Evolutionary conservation across 2,888 invertebrate genomes (phyloP), one percentile per base, ranked within the genome.

Genomic region (Cremastobaeus sp.): DNA sequence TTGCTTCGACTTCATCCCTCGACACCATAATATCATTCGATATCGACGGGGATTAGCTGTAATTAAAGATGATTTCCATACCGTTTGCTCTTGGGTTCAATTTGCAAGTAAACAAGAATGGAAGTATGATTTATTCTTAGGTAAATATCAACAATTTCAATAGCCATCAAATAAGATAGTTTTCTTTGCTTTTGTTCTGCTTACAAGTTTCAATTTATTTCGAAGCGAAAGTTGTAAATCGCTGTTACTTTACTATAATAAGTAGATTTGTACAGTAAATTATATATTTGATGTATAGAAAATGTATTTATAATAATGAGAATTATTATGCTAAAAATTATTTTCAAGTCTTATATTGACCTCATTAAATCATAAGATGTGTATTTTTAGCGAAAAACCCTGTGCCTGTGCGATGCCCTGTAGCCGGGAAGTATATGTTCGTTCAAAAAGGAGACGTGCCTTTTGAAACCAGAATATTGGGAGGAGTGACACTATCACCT

Each of bases 391-490:
- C 95, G n/a, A 94, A 92, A 85, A 93, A 95, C 87, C 98, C 98
- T 0, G 93, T 95, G 0, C 94, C 98, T 0, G 94, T 99, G 3
- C 92, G 96, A 37, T 99, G 98, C 87, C 98, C 98, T 0, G 94
- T 99, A 0, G 98, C 97, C 35, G 99, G 99, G 1, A 97, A 98
- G 88, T 99, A 96, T 85, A 95, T 94, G 86, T 99, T 99, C 84
- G 92, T 93, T 0, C 98, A 99, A 88, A 91, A 89, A 80, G 97
- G 97, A n/a, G 96, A 97, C 78, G 93, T 95, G 25, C 92, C 90
- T 25, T 98, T 98, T 83, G 94, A 94, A 89, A 98, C 98, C 0
- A 92, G 98, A 87, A 98, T 99, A 82, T 90, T 98, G 47, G 98
- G 98, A 68, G 97, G 97, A 84, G 96, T 99, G 0, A 99, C 98